Evolutionary conservation across 2,113 vertebrate species (phyloP).

Genomic region (Grantiella picta): DNA sequence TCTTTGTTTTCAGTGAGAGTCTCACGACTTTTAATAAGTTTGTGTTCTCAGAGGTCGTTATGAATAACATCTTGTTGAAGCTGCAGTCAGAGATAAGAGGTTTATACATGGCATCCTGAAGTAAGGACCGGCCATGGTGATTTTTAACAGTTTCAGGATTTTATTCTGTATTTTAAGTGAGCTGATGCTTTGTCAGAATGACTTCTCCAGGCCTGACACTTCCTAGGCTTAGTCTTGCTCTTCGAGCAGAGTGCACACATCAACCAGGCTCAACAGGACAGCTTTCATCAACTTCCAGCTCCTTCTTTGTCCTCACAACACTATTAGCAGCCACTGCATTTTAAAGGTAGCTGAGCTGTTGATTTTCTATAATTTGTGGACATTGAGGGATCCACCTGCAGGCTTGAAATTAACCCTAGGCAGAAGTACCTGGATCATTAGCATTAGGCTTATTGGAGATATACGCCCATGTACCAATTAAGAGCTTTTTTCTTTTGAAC

Average conservation of each 20-base stretch:
- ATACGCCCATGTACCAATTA: fast-evolving
- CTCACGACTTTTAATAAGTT: not conserved
- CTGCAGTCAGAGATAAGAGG: conserved; percentile 27
- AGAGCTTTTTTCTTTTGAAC: not conserved
- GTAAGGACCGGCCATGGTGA: not conserved
- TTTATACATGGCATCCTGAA: not conserved
- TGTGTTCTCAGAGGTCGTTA: not conserved
- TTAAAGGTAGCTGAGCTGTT: not conserved
- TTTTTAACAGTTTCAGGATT: not conserved
- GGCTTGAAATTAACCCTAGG: not conserved
- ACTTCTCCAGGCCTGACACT: not conserved
- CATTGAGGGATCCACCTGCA: not conserved
- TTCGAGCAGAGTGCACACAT: not conserved
- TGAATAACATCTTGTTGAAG: not conserved
- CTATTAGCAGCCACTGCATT: not conserved
- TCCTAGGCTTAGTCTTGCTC: not conserved
- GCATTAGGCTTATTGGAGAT: not conserved
- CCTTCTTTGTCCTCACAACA: not conserved
- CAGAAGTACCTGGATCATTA: not conserved
- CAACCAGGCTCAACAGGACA: not conserved
- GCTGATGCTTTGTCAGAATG: not conserved
- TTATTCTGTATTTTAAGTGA: not conserved
- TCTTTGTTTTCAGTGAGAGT: not conserved
- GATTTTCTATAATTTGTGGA: not conserved
- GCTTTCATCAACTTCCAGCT: not conserved